These are phyloP conservation scores for Cichlasoma orientale DNA, from an alignment of 2,797 vertebrate genomes.

Conservation along the genomic window DNA sequence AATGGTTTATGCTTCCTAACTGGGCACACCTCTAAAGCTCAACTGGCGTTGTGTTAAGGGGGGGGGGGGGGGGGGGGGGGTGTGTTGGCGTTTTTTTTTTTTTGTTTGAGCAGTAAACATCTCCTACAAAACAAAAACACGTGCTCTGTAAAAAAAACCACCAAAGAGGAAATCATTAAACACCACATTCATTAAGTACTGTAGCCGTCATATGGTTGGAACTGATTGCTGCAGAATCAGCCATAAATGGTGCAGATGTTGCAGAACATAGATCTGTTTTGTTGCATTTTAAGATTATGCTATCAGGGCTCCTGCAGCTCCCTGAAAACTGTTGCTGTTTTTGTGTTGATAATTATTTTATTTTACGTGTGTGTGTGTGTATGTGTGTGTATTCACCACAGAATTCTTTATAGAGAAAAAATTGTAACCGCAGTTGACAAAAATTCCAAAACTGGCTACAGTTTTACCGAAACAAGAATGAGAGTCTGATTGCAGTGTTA, in stretches of 20 bases:
- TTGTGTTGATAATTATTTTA: not conserved
- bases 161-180: slow-evolving; percentile 43
- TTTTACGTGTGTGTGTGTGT: not conserved
- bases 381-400: not conserved
- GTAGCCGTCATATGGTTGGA: slow-evolving; percentile 5
- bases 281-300: not conserved
- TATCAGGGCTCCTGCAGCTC: not conserved
- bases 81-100: too few species aligned
- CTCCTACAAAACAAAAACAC: not conserved
- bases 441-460: not conserved
- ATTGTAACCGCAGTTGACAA: not conserved
- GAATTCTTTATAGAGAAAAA: not conserved
- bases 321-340: not conserved
- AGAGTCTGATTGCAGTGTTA: slow-evolving; percentile 46
- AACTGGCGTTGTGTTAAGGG: not conserved
- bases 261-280: not conserved
- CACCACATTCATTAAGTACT: slow-evolving; percentile 23
- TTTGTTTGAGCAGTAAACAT: not conserved
- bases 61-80: too few species aligned
- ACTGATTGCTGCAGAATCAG: slow-evolving; percentile 15
- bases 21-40: not conserved
- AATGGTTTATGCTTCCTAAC: not conserved
- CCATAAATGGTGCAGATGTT: slow-evolving; percentile 16
- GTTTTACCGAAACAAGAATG: not conserved
- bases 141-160: slow-evolving; percentile 19